Conservation (phyloP, 2,113 vertebrate genomes). For the Centrocercus urophasianus region DNA sequence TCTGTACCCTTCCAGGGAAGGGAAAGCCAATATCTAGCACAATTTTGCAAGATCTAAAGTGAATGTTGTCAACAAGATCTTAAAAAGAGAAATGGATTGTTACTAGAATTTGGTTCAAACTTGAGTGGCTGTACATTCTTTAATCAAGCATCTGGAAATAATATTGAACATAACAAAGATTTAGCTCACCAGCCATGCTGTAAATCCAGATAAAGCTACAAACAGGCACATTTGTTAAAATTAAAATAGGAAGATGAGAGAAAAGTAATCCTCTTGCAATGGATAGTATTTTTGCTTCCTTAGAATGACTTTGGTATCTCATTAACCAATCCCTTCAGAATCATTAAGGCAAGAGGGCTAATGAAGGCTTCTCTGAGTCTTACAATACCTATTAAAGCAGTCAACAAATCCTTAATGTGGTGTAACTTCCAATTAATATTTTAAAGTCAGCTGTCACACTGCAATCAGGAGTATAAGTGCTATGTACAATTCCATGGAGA, state of each 20-base stretch:
- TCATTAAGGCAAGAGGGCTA: constrained; percentile 26
- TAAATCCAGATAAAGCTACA: neutral
- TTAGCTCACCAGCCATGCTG: neutral
- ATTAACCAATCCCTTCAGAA: constrained; percentile 48
- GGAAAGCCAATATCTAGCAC: neutral
- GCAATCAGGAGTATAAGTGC: neutral
- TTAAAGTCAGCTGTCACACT: constrained; percentile 52
- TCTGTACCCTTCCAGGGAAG: neutral
- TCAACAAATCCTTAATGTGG: constrained; percentile 31
- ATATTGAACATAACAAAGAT: neutral
- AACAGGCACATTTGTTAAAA: neutral
- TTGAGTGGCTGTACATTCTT: neutral
- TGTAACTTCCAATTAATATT: constrained; percentile 63
- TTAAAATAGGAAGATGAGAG: neutral
- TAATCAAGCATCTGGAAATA: neutral
- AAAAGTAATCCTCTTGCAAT: neutral
- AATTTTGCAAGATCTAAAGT: neutral
- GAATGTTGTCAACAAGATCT: neutral
- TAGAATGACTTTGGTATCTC: constrained; percentile 35
- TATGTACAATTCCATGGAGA: neutral
- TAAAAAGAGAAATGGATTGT: neutral
- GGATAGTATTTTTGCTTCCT: neutral
- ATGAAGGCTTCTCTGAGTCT: constrained; percentile 43
- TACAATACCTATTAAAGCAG: constrained; percentile 50
- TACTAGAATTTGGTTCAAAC: neutral